Evolutionary conservation across 2,113 vertebrate genomes (phyloP).

Genomic region (Rhadina sibilatrix): DNA sequence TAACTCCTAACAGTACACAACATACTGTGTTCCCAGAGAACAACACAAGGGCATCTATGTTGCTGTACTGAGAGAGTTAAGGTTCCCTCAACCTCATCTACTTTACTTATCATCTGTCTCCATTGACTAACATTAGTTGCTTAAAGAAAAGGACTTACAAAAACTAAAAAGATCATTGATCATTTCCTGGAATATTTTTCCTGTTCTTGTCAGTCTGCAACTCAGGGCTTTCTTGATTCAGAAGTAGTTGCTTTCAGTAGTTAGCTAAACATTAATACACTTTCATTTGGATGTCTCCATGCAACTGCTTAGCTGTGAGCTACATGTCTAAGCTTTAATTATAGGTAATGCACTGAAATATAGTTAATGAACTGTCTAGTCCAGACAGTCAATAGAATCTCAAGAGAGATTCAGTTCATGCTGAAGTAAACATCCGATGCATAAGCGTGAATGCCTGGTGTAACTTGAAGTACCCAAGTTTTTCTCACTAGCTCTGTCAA

Average conservation of each 20-base stretch:
- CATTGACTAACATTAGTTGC: background rate
- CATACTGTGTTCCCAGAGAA: background rate
- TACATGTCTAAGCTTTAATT: conserved; percentile 22
- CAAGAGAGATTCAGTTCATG: background rate
- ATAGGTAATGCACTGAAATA: conserved; percentile 27
- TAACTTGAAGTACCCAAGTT: background rate
- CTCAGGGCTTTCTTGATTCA: background rate
- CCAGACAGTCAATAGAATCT: conserved; percentile 2
- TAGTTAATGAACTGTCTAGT: conserved; percentile 42
- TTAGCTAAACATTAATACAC: background rate
- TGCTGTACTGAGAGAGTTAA: background rate
- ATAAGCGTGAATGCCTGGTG: background rate
- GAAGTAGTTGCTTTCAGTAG: background rate
- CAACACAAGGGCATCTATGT: rapidly evolving
- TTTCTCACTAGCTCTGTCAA: background rate
- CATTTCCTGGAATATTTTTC: conserved; percentile 14
- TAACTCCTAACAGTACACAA: background rate
- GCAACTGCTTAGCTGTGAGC: background rate
- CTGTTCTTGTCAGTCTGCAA: background rate
- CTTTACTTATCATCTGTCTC: background rate
- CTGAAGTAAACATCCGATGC: background rate
- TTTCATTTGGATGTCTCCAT: background rate
- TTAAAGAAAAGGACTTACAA: background rate
- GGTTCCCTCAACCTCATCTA: background rate
- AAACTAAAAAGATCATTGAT: background rate